Evolutionary conservation across 2,113 vertebrate genomes (phyloP).

Genomic region (Nibea coibor): DNA sequence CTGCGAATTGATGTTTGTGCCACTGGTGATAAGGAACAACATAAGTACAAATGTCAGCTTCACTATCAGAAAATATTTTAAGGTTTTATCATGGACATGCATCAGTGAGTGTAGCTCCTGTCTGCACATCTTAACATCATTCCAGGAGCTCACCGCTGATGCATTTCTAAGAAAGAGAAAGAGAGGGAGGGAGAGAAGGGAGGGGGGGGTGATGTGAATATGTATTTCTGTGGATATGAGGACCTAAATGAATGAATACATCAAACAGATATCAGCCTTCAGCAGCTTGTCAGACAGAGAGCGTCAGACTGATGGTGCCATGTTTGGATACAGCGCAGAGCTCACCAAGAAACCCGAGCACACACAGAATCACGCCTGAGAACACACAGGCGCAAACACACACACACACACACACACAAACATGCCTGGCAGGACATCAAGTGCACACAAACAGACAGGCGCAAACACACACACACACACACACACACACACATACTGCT

Average conservation of each 20-base stretch:
- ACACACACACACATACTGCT: constrained; percentile 8
- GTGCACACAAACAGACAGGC: constrained; percentile 1
- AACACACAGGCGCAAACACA: neutral
- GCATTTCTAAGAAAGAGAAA: neutral
- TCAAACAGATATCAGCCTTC: constrained; percentile 34
- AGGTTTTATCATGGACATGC: constrained; percentile 1
- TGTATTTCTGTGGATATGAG: constrained; percentile 18
- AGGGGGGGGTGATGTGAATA: neutral
- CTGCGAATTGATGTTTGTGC: neutral
- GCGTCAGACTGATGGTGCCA: neutral
- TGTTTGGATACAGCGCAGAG: neutral
- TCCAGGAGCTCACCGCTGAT: neutral
- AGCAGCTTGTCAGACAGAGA: constrained; percentile 27
- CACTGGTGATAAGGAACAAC: neutral
- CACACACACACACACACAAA: constrained; percentile 9
- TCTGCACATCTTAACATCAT: neutral
- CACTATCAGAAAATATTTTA: neutral
- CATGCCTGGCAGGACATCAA: constrained; percentile 21
- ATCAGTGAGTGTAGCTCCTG: no score
- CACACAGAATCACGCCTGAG: neutral
- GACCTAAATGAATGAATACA: constrained; percentile 37
- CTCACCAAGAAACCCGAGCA: constrained; percentile 3
- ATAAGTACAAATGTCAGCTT: neutral
- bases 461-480: constrained; percentile 1
- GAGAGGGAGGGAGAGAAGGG: neutral